Conservation (phyloP, 2,113 vertebrate genomes). For the Heterocephalus glaber region DNA sequence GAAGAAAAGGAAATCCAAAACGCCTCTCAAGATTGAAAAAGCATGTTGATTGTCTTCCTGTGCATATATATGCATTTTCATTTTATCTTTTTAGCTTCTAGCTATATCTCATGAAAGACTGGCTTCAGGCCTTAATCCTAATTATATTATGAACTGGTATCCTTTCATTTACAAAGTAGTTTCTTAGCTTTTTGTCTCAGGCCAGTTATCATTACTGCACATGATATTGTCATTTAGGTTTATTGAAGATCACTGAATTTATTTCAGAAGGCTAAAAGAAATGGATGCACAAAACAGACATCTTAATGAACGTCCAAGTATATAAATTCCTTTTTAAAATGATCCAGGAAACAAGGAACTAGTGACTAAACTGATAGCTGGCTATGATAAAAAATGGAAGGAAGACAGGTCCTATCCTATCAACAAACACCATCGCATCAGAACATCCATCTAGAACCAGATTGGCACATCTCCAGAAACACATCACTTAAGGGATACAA, state of each 20-base stretch:
- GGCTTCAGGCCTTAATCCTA: not conserved
- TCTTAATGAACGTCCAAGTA: not conserved
- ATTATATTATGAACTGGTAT: not conserved
- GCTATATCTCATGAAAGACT: not conserved
- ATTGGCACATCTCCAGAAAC: not conserved
- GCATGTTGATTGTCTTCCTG: not conserved
- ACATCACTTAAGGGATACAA: not conserved
- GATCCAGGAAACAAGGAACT: not conserved
- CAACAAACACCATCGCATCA: not conserved
- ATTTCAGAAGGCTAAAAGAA: not conserved
- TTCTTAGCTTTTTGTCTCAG: not conserved
- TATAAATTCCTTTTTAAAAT: not conserved
- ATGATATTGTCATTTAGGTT: not conserved
- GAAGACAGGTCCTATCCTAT: not conserved
- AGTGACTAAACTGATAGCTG: not conserved
- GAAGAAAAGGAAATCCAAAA: not conserved
- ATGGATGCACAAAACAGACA: not conserved
- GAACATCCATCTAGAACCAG: not conserved
- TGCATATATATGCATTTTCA: not conserved
- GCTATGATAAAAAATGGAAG: not conserved
- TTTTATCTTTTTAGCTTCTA: conserved; percentile 15
- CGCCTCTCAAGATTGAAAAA: not conserved
- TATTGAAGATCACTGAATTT: conserved; percentile 20
- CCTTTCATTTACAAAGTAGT: not conserved
- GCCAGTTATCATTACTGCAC: not conserved